Evolutionary conservation across 2,113 vertebrate genomes (phyloP).

Genomic region (Ginglymostoma cirratum): DNA sequence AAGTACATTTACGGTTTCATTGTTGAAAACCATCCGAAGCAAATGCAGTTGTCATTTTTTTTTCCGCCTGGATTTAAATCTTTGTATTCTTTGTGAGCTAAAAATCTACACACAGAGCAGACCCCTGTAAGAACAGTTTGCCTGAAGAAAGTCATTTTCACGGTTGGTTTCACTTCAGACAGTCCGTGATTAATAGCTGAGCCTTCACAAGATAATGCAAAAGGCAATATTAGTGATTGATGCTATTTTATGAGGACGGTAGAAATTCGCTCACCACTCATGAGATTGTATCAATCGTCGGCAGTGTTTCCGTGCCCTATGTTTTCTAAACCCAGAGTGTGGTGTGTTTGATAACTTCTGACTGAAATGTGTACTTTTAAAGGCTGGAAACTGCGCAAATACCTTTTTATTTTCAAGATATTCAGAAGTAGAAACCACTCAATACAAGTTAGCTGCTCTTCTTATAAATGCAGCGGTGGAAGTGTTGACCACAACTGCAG

Average conservation of each 20-base stretch:
- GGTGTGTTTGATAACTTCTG: not conserved
- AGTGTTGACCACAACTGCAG: not conserved
- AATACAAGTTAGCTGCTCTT: not conserved
- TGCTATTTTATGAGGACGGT: not conserved
- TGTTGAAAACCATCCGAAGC: not conserved
- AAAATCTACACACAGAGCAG: not conserved
- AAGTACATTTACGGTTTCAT: not conserved
- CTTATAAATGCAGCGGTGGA: not conserved
- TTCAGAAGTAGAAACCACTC: not conserved
- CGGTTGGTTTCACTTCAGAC: conserved; percentile 54
- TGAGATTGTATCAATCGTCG: not conserved
- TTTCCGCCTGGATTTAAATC: not conserved
- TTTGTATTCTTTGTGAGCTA: not conserved
- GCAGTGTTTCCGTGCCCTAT: not conserved
- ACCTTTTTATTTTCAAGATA: not conserved
- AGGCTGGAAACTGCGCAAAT: not conserved
- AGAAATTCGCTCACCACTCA: not conserved
- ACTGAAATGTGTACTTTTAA: not conserved
- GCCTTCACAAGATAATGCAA: conserved; percentile 16
- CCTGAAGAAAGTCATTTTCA: conserved; percentile 60
- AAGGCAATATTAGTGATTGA: conserved; percentile 34
- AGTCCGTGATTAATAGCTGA: conserved; percentile 54
- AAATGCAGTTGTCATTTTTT: not conserved
- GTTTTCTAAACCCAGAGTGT: not conserved
- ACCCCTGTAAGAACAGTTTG: conserved; percentile 31